Percentiles rank a stretch among this genome's conserved stretches.
Evolutionary conservation across 2,113 vertebrate genomes (phyloP).

Genomic region (Murina feae): DNA sequence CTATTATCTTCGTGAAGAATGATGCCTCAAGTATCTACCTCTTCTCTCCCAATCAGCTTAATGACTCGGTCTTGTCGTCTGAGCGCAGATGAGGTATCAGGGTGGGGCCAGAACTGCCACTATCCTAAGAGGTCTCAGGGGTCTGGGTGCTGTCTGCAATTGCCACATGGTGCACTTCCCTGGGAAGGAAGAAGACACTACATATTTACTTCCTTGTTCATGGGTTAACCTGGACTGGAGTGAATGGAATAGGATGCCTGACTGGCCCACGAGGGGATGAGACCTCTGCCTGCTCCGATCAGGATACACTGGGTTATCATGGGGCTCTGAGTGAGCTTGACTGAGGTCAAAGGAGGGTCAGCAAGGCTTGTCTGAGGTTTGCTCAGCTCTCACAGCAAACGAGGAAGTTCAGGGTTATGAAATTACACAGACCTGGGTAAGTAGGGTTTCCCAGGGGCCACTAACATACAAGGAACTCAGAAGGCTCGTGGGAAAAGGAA

Average conservation of each 20-base stretch:
- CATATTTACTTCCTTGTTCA: constrained; percentile 70
- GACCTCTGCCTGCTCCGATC: constrained; percentile 35
- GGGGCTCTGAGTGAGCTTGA: constrained; percentile 9
- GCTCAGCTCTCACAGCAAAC: constrained; percentile 68
- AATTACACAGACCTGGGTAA: constrained; percentile 70
- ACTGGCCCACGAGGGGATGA: background rate
- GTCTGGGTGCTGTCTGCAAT: background rate
- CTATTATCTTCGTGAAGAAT: constrained; percentile 2
- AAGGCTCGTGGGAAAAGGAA: constrained; percentile 73
- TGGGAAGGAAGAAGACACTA: constrained; percentile 75
- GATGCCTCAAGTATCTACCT: background rate
- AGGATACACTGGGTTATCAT: constrained; percentile 34
- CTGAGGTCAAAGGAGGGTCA: constrained; percentile 72
- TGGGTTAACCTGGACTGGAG: constrained; percentile 54
- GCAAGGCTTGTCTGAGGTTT: constrained; percentile 67
- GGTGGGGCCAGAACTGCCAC: background rate
- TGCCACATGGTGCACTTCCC: constrained; percentile 18
- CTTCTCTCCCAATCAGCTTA: background rate
- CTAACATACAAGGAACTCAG: constrained; percentile 67
- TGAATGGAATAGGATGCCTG: background rate
- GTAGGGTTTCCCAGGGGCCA: constrained; percentile 78
- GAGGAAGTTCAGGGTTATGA: constrained; percentile 77
- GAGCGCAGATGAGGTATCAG: background rate
- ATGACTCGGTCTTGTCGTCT: background rate
- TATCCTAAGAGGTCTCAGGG: background rate